Evolutionary conservation across 2,113 vertebrate species (phyloP), one percentile per base, ranked within the genome.

Genomic region (Neodontobutis hainanensis): DNA sequence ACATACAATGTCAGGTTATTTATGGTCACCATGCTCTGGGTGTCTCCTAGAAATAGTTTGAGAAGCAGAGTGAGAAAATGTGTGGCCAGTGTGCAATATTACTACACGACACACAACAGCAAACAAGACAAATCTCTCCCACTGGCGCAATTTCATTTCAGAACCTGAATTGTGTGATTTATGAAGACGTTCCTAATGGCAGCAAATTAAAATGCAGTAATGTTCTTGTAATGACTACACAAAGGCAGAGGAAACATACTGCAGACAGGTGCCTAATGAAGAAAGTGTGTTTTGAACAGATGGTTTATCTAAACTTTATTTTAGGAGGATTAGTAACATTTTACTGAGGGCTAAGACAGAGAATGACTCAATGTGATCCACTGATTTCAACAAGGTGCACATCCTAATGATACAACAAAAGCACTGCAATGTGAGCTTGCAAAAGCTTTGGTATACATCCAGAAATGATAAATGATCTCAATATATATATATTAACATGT

Each of bases 151-250:
- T 15, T 40, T 57, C 14, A 42, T 57, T 57, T 42, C 55, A 15
- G 35, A 57, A 38, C 15, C 15, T 9, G 10, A 2, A 42, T 43
- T 58, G 15, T 6, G n/a, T 11, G 40, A 58, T 58, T 58, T 42
- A 58, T 58, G 56, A 19, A 36, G 36, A 55, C n/a, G n/a, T 43
- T 58, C 15, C 15, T 58, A 42, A 42, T 58, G 43, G 15, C 38
- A 19, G 9, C 15, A 11, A 58, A 58, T 58, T 19, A 19, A 43
- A 43, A 42, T 58, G 34, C 12, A 55, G 12, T 40, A 58, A 58
- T 42, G 45, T 38, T 65, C 64, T 55, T 73, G 4, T 11, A 11
- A 48, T 43, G 63, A n/a, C 43, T 53, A 43, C 48, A 52, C 16
- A 67, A 8, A 48, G 46, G 50, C 8, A 12, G 42, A 60, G 44